Conservation (phyloP, 1,140 invertebrate species). For the Zeugodacus cucurbitae region DNA sequence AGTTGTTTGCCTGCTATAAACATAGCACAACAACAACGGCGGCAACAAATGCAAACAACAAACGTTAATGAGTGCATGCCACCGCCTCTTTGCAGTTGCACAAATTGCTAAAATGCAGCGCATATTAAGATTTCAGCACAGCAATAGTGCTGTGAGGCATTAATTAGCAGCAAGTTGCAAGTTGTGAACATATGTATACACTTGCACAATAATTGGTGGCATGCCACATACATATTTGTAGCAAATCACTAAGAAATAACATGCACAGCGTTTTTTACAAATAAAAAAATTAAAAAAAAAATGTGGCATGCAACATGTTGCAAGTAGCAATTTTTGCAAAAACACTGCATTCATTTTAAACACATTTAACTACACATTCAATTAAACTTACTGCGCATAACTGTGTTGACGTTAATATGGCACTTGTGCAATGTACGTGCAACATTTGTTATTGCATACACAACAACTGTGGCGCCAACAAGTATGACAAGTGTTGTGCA, state of each 20-base stretch:
- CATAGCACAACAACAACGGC: not conserved
- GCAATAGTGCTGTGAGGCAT: not conserved
- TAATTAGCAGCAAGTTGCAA: not conserved
- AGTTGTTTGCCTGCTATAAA: not conserved
- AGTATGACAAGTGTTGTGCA: not conserved
- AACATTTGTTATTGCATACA: not conserved
- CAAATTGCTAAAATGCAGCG: not conserved
- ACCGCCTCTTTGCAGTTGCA: not conserved
- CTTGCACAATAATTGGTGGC: not conserved
- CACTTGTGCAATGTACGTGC: constrained; percentile 13
- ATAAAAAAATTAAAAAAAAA: not conserved
- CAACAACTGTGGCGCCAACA: not conserved
- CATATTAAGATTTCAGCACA: not conserved
- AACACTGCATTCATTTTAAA: not conserved
- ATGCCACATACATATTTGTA: not conserved
- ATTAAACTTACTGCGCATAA: constrained; percentile 28
- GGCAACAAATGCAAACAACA: not conserved
- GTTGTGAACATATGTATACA: not conserved
- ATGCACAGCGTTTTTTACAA: not conserved
- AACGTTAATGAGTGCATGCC: not conserved
- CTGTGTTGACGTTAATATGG: not conserved
- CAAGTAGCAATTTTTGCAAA: not conserved
- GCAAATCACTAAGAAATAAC: not conserved
- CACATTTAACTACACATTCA: not conserved
- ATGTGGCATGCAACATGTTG: constrained; percentile 32